These are phyloP conservation scores for Trichopoda pennipes DNA, from an alignment of 2,888 invertebrate species.

Conservation along the genomic window DNA sequence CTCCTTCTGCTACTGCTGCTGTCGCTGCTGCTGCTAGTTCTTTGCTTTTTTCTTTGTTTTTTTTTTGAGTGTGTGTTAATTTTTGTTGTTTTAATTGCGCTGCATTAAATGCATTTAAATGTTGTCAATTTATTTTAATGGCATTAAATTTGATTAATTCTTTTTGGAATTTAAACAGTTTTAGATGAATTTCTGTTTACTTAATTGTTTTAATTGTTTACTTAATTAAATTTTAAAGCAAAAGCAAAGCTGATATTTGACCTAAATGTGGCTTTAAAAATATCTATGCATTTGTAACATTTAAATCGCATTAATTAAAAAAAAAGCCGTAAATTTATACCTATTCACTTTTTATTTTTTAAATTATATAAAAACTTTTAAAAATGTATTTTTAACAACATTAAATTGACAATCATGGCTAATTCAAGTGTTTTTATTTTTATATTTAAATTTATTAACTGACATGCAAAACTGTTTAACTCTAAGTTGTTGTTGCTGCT, in stretches of 20 bases:
- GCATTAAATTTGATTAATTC: neutral
- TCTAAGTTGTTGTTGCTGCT: slow-evolving; percentile 16
- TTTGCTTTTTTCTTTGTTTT: too few species aligned
- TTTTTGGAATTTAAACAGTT: neutral
- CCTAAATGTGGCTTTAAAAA: slow-evolving; percentile 41
- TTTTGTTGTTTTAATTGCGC: slow-evolving; percentile 14
- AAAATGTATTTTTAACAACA: neutral
- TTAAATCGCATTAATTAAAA: slow-evolving; percentile 1
- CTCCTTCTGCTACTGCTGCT: neutral
- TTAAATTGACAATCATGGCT: slow-evolving; percentile 6
- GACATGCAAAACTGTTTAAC: slow-evolving; percentile 44
- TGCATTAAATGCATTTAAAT: slow-evolving; percentile 9
- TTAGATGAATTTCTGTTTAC: neutral
- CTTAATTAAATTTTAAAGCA: neutral
- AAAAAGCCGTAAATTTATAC: neutral
- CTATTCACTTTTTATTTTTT: slow-evolving; percentile 1
- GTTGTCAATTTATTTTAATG: slow-evolving; percentile 27
- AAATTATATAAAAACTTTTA: neutral
- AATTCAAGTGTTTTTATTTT: neutral
- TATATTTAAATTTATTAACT: slow-evolving; percentile 16
- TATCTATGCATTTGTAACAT: neutral
- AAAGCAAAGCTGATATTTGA: slow-evolving; percentile 38
- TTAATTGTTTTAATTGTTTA: neutral
- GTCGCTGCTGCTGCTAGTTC: too few species aligned
- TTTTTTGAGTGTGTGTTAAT: neutral